Evolutionary conservation across 1,140 invertebrate genomes (phyloP).

Genomic region (Sarcophaga bullata): DNA sequence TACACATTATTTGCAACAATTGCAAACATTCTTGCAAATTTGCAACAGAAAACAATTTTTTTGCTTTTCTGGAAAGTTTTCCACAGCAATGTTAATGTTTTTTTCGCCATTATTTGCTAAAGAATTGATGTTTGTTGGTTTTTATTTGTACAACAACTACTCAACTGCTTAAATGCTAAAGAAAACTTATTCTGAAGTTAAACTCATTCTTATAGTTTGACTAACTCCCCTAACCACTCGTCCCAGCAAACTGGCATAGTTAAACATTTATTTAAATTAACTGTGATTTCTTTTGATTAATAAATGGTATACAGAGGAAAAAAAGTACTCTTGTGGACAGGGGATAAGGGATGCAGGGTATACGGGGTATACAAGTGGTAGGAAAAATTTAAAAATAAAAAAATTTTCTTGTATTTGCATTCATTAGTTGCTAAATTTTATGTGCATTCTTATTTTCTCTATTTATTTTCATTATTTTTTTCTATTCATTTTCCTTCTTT

Average conservation of each 20-base stretch:
- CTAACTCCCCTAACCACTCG: no score
- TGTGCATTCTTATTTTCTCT: not conserved
- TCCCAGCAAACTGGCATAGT: not conserved
- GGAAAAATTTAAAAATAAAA: no score
- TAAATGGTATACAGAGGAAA: not conserved
- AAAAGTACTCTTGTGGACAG: not conserved
- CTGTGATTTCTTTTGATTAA: slow-evolving; percentile 11
- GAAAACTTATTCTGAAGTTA: not conserved
- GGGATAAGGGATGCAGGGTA: no score
- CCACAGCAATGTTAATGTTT: not conserved
- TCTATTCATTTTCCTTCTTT: slow-evolving; percentile 44
- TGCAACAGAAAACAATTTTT: not conserved
- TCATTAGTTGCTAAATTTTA: not conserved
- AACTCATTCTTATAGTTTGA: not conserved
- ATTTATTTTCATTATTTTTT: not conserved
- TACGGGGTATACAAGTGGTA: not conserved
- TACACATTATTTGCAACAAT: not conserved
- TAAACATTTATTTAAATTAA: slow-evolving; percentile 23
- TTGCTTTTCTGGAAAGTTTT: not conserved
- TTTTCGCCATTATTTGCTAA: not conserved
- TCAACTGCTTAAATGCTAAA: not conserved
- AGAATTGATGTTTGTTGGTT: slow-evolving; percentile 7
- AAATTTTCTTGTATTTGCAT: slow-evolving; percentile 22
- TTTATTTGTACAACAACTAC: not conserved
- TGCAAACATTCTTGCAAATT: slow-evolving; percentile 24